phyloP scores from a whole-genome alignment of 2,797 vertebrate genomes.

The Argya squamiceps region DNA sequence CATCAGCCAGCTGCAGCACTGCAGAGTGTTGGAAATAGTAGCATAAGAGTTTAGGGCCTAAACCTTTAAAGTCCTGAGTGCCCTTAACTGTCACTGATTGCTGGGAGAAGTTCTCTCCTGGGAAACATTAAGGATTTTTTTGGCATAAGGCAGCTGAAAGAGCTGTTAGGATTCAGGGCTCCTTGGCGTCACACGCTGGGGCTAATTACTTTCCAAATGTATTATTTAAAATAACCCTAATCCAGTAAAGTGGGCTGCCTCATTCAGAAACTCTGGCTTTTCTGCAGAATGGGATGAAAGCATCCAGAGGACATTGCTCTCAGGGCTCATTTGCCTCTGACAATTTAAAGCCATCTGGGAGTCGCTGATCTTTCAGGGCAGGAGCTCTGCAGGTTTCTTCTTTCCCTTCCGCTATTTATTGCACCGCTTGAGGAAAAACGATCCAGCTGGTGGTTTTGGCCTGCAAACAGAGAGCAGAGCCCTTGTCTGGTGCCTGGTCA shows the following conservation, averaged over 20 bases:
- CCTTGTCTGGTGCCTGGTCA: neutral
- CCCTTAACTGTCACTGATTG: slow-evolving; percentile 62
- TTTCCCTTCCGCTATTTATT: slow-evolving; percentile 45
- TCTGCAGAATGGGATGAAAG: neutral
- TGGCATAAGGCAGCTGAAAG: neutral
- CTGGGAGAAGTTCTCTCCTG: slow-evolving; percentile 1
- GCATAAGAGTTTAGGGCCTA: neutral
- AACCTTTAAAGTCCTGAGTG: slow-evolving; percentile 33
- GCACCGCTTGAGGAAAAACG: slow-evolving; percentile 1
- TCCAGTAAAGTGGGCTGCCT: slow-evolving; percentile 20
- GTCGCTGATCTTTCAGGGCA: neutral
- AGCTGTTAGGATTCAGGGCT: neutral
- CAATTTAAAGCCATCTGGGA: neutral
- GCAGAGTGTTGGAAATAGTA: neutral
- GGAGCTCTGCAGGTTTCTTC: slow-evolving; percentile 11
- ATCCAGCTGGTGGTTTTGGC: slow-evolving; percentile 29
- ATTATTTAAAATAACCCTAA: slow-evolving; percentile 50
- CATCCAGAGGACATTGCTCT: neutral
- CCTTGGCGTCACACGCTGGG: neutral
- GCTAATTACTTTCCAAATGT: slow-evolving; percentile 56
- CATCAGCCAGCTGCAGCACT: neutral
- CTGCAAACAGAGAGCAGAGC: neutral
- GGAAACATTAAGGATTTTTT: slow-evolving; percentile 30
- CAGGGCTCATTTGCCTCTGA: neutral
- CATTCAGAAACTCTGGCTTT: neutral